Evolutionary conservation across 92 coral and sea anemone genomes (phyloP).

Genomic region (Actinernus sp.): DNA sequence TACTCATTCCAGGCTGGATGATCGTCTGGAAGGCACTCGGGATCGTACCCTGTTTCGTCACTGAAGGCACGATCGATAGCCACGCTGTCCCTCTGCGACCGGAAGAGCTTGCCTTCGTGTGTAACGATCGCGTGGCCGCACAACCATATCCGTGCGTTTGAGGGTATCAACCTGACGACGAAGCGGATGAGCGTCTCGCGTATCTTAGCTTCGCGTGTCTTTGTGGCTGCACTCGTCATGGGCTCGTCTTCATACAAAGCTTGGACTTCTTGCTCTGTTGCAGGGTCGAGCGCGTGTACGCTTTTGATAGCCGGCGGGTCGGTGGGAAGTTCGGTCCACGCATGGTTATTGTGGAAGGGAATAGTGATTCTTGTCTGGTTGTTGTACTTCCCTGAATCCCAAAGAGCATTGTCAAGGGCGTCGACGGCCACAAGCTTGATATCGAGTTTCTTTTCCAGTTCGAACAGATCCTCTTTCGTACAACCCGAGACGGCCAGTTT

Average conservation of each 20-base stretch:
- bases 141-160: neutral
- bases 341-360: slow-evolving; percentile 48
- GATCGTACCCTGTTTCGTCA: neutral
- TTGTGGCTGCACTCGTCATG: neutral
- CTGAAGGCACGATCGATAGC: slow-evolving; percentile 20
- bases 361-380: neutral
- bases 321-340: slow-evolving; percentile 30
- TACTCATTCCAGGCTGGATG: too few relatives aligned
- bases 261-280: slow-evolving; percentile 10
- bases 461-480: slow-evolving; percentile 10
- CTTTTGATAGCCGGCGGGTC: slow-evolving; percentile 12
- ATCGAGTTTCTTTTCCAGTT: slow-evolving; percentile 9
- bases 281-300: slow-evolving; percentile 8
- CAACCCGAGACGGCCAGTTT: slow-evolving; percentile 33
- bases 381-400: slow-evolving; percentile 33
- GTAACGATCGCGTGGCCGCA: slow-evolving; percentile 4
- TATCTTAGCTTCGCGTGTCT: neutral
- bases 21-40: neutral
- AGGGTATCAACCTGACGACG: slow-evolving; percentile 1
- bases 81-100: too few relatives aligned
- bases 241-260: too few relatives aligned
- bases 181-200: slow-evolving; percentile 5
- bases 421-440: slow-evolving; percentile 21
- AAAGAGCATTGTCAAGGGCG: slow-evolving; percentile 20
- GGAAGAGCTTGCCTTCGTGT: slow-evolving; percentile 3